Percentiles rank a stretch among this genome's conserved stretches.
phyloP scores from a whole-genome alignment of 2,113 vertebrate genomes.

The Macheiramphus alcinus region DNA sequence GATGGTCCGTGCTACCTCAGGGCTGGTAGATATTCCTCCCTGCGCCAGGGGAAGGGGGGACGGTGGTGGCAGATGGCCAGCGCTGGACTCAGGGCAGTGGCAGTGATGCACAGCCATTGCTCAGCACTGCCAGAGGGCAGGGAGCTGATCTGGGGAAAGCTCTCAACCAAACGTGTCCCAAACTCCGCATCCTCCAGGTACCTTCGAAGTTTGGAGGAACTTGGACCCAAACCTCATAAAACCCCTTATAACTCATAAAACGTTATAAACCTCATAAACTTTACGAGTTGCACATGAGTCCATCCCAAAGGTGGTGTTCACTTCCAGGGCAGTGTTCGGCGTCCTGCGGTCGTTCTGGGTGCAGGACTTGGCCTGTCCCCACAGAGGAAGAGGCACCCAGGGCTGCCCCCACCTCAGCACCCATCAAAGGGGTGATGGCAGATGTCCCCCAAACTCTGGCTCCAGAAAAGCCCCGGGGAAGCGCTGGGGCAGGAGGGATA shows the following conservation, averaged over 20 bases:
- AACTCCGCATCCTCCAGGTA: not conserved
- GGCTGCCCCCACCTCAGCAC: not conserved
- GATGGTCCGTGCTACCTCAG: not conserved
- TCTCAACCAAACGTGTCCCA: not conserved
- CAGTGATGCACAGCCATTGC: not conserved
- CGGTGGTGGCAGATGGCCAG: accelerated
- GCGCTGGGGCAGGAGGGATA: not conserved
- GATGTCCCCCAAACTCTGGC: accelerated
- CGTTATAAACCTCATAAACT: not conserved
- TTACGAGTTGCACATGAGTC: not conserved
- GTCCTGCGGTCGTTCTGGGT: accelerated
- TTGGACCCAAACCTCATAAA: not conserved
- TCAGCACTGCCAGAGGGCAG: no score
- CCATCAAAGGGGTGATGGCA: accelerated
- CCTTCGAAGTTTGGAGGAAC: not conserved
- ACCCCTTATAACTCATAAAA: not conserved
- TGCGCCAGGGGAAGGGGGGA: accelerated
- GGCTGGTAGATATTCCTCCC: not conserved
- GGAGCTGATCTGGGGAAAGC: not conserved
- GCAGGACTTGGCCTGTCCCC: not conserved
- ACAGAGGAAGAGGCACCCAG: not conserved
- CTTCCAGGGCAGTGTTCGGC: not conserved
- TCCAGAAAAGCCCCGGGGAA: not conserved
- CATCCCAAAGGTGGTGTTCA: not conserved
- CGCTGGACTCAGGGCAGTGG: accelerated